These are phyloP conservation scores for Drosophila ohnishii DNA, from an alignment of 1,140 invertebrate genomes.

Conservation along the genomic window DNA sequence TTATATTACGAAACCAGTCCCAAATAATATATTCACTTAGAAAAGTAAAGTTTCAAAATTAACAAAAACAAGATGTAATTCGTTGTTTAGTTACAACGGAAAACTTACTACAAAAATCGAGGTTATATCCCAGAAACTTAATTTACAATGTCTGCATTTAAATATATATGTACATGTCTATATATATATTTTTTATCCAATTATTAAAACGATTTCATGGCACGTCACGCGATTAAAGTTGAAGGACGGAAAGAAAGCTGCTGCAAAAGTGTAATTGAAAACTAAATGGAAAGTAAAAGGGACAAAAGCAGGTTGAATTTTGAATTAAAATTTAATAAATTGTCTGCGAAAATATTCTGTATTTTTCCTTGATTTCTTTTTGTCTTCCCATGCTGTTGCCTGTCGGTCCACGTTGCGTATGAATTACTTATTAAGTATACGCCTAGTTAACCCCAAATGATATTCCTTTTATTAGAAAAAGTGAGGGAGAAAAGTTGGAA, in stretches of 20 bases:
- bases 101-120: not conserved
- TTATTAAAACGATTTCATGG: constrained; percentile 62
- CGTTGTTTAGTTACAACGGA: too few species aligned
- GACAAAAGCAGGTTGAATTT: not conserved
- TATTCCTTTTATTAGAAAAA: constrained; percentile 15
- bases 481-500: not conserved
- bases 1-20: not conserved
- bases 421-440: constrained; percentile 67
- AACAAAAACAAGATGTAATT: not conserved
- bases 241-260: constrained; percentile 12
- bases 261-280: not conserved
- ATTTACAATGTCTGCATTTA: constrained; percentile 37
- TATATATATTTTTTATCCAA: constrained; percentile 28
- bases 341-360: not conserved
- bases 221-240: constrained; percentile 67
- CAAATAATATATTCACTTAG: not conserved
- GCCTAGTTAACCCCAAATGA: constrained; percentile 23
- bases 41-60: not conserved
- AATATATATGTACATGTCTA: not conserved
- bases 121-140: not conserved
- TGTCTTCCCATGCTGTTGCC: not conserved
- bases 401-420: constrained; percentile 46
- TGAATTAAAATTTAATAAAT: not conserved
- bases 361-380: not conserved
- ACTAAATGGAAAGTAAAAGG: not conserved